Evolutionary conservation across 1,140 invertebrate species (phyloP), one percentile per base, ranked within the genome.

Genomic region (Phenacoccus solenopsis): DNA sequence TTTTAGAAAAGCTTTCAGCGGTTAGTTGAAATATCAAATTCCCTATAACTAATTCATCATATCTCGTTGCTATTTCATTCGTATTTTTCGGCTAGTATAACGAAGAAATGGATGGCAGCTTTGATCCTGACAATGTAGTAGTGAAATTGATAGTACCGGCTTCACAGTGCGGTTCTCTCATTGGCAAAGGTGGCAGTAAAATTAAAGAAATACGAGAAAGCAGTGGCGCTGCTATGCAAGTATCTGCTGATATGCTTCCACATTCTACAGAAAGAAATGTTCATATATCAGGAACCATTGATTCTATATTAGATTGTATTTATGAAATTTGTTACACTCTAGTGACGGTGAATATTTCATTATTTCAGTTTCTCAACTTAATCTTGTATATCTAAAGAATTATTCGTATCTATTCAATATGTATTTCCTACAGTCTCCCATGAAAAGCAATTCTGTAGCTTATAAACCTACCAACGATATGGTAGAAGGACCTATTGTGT

Each of bases 1-100:
- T 99, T 78, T 97, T 94, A 84, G 94, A 96, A 82, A 99, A 99
- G 82, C 98, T 99, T 81, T 96, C 98, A 86, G 97, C 99, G 87
- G 94, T 96, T 82, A 16, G 1, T n/a, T n/a, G n/a, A n/a, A n/a
- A n/a, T n/a, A n/a, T 49, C 16, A 49, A 5, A 49, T 49, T 49
- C 30, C 5, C 13, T 32, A 32, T 32, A 49, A 49, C 38, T 49
- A 49, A 5, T 16, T 49, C 16, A 49, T 16, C 16, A 16, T 49
- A n/a, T n/a, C 30, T 7, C 13, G 38, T 9, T 9, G 16, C 20
- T 3, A 49, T 49, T 10, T n/a, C 16, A 49, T 9, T 49, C 5
- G 16, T 49, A 9, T 49, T 9, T n/a, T 49, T 2, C 20, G 20
- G 13, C 5, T 16, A 49, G 38, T 49, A 9, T 49, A 49, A 16